Evolutionary conservation across 2,113 vertebrate genomes (phyloP).

Genomic region (Sarotherodon lohbergeri): DNA sequence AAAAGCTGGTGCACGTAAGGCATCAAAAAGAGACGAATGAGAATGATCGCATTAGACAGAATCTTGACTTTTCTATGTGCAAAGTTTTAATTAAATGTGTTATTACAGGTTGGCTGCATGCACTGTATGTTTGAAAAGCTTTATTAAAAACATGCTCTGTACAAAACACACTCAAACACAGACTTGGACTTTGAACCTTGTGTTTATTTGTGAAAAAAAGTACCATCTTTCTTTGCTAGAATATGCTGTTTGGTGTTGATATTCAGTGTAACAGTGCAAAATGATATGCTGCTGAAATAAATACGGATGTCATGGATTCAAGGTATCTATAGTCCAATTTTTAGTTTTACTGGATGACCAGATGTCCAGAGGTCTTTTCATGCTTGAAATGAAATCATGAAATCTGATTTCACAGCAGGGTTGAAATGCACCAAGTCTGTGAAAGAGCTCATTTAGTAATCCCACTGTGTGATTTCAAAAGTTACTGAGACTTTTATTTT

Average conservation of each 20-base stretch:
- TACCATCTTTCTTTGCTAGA: background rate
- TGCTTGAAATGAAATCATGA: background rate
- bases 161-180: background rate
- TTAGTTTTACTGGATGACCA: background rate
- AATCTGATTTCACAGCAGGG: background rate
- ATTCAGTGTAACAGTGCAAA: background rate
- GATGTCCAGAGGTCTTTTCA: background rate
- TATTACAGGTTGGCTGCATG: background rate
- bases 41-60: background rate
- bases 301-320: background rate
- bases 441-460: background rate
- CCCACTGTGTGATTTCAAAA: background rate
- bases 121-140: background rate
- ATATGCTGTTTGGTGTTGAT: background rate
- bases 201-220: background rate
- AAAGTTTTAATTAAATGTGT: background rate
- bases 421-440: background rate
- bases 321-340: background rate
- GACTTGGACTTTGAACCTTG: background rate
- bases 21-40: background rate
- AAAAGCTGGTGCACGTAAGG: background rate
- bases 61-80: background rate
- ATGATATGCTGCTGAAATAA: background rate
- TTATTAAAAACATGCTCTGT: background rate
- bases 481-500: background rate